Evolutionary conservation across 2,797 vertebrate species (phyloP), one percentile per base, ranked within the genome.

Genomic region (Hoplostethus atlanticus): DNA sequence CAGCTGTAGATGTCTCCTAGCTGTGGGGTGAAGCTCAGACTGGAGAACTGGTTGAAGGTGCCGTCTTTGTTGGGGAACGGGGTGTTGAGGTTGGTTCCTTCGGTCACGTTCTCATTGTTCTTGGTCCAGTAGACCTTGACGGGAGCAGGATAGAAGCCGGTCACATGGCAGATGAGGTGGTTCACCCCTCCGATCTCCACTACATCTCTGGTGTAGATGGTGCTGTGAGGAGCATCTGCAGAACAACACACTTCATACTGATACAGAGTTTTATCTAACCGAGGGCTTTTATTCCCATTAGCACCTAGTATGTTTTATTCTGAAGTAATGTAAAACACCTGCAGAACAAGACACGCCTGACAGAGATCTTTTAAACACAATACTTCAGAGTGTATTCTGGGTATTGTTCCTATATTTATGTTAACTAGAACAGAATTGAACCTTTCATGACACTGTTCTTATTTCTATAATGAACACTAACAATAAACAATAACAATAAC

Each of bases 1-100:
- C 89, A 90, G 80, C 57, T 69, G 79, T 89, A 90, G 8, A 80
- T 36, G 82, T 90, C 86, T 65, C 83, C 87, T 12, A 13, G 51
- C 53, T 83, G 46, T 1, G 89, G 56, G 57, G 3, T 28, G 69
- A 88, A 85, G 0, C 40, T 5, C 79, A 91, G 84, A 11, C 56
- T 79, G 79, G 79, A 80, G 5, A 58, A 44, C 81, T 85, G 85
- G 3, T 6, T 71, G 68, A 75, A 79, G 58, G 61, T 5, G 0
- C 4, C 2, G 0, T 91, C 76, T 0, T 44, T 53, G 51, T 73
- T 84, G 6, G 8, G 38, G 40, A 2, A 71, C 7, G 84, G 72
- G 2, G 17, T 4, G 10, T 64, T 79, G 82, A 10, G 48, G 6
- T 16, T 78, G 25, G n/a, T n/a, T 50, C 73, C 81, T 30, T 68